Evolutionary conservation across 2,113 vertebrate species (phyloP).

Genomic region (Nothoprocta perdicaria): DNA sequence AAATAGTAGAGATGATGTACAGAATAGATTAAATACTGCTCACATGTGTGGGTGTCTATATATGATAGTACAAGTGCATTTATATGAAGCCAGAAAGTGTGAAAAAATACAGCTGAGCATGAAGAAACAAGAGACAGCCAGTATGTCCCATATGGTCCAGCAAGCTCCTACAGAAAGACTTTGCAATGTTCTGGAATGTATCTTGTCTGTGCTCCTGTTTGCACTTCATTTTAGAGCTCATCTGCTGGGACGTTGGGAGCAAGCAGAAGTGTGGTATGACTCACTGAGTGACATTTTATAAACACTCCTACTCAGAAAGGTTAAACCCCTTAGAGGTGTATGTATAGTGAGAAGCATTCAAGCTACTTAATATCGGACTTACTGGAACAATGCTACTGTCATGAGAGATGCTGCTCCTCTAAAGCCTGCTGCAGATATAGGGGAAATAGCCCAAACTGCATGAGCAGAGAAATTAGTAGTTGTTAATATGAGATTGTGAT

Average conservation of each 20-base stretch:
- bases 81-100: neutral
- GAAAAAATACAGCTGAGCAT: neutral
- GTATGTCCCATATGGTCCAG: neutral
- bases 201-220: neutral
- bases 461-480: neutral
- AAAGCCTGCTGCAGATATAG: neutral
- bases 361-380: neutral
- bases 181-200: neutral
- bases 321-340: neutral
- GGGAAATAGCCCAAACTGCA: neutral
- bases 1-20: neutral
- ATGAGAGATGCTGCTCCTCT: neutral
- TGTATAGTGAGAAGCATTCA: constrained; percentile 3
- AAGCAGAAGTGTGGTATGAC: constrained; percentile 4
- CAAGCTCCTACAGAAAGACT: neutral
- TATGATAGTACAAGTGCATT: neutral
- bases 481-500: neutral
- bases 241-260: constrained; percentile 1
- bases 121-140: neutral
- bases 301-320: neutral
- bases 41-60: neutral
- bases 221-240: neutral
- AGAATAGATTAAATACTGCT: neutral
- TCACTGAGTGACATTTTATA: constrained; percentile 3
- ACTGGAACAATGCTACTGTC: neutral